Evolutionary conservation across 2,113 vertebrate genomes (phyloP).

Genomic region (Chunga burmeisteri): DNA sequence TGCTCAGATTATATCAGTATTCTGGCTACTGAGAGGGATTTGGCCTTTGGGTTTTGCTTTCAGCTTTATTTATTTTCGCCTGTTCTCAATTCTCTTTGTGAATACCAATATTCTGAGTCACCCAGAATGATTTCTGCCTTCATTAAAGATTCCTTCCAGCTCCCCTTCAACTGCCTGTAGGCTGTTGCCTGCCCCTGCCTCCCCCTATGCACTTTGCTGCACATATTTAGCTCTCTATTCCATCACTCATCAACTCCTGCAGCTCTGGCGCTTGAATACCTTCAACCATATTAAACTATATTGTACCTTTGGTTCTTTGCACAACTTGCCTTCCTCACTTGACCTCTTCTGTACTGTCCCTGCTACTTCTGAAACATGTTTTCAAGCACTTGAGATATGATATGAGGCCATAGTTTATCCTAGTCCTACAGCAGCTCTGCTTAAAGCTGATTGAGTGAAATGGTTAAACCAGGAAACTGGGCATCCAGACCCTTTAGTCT

Average conservation of each 20-base stretch:
- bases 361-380: not conserved
- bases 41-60: conserved; percentile 51
- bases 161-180: conserved; percentile 26
- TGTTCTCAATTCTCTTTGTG: conserved; percentile 49
- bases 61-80: conserved; percentile 62
- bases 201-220: conserved; percentile 36
- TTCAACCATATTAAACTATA: not conserved
- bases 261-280: not conserved
- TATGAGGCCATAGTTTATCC: not conserved
- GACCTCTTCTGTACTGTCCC: not conserved
- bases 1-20: conserved; percentile 49
- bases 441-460: not conserved
- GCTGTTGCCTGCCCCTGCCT: conserved; percentile 56
- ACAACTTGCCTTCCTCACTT: not conserved
- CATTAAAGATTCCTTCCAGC: conserved; percentile 46
- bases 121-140: conserved; percentile 30
- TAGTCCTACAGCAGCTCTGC: not conserved
- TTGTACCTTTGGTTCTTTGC: not conserved
- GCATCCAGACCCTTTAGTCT: not conserved
- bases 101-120: conserved; percentile 63
- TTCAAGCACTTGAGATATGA: not conserved
- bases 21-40: conserved; percentile 37
- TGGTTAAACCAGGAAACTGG: not conserved
- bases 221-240: not conserved
- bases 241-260: not conserved